These are phyloP conservation scores for Etia nguti DNA, from an alignment of 2,113 vertebrate species.

Conservation along the genomic window DNA sequence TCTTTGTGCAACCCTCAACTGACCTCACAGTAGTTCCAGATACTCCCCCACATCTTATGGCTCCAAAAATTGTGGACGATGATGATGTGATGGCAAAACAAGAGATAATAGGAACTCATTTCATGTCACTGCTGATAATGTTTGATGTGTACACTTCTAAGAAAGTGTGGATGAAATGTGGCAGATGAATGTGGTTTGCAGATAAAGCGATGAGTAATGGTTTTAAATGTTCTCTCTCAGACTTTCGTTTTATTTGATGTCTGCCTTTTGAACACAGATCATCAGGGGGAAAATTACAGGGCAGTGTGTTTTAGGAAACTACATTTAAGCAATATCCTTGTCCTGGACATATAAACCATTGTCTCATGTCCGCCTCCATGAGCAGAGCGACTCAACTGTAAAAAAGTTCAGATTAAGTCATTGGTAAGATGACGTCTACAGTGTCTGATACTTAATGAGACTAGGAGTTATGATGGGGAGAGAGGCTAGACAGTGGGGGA, in stretches of 20 bases:
- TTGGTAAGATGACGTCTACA: slow-evolving; percentile 44
- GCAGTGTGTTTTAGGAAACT: neutral
- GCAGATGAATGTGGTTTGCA: neutral
- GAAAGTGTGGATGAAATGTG: slow-evolving; percentile 1
- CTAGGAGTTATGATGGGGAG: slow-evolving; percentile 21
- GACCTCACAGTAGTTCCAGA: slow-evolving; percentile 38
- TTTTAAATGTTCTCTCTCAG: neutral
- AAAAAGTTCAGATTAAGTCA: slow-evolving; percentile 68
- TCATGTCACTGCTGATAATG: neutral
- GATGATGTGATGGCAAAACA: slow-evolving; percentile 18
- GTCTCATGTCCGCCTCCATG: neutral
- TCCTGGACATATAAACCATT: neutral
- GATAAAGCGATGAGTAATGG: slow-evolving; percentile 13
- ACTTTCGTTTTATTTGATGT: slow-evolving; percentile 20
- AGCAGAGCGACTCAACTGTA: neutral
- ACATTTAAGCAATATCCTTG: neutral
- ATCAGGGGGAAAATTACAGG: slow-evolving; percentile 35
- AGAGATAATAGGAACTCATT: slow-evolving; percentile 35
- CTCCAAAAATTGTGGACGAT: neutral
- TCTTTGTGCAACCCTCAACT: slow-evolving; percentile 11
- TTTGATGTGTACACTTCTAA: neutral
- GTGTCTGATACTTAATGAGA: slow-evolving; percentile 46
- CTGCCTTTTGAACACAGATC: slow-evolving; percentile 19
- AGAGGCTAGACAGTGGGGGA: slow-evolving; percentile 44
- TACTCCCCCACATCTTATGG: slow-evolving; percentile 25